These are phyloP conservation scores for Progne subis DNA, from an alignment of 2,113 vertebrate genomes.

Conservation along the genomic window DNA sequence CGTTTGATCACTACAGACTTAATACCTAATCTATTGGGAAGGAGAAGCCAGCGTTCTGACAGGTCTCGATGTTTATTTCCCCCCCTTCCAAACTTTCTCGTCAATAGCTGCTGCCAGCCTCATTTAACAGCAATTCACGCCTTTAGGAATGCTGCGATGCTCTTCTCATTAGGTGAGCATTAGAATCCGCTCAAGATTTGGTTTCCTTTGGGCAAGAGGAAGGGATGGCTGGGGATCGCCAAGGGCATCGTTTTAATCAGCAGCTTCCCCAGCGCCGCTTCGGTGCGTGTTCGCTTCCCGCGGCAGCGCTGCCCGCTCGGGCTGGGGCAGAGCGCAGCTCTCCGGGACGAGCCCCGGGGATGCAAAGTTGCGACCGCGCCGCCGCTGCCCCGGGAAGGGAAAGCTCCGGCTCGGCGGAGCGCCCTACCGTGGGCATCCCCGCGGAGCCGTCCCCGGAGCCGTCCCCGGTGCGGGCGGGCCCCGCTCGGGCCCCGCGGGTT, in stretches of 20 bases:
- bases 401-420: not conserved
- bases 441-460: no score
- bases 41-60: not conserved
- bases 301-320: not conserved
- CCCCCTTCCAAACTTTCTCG: not conserved
- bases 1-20: not conserved
- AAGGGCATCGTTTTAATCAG: not conserved
- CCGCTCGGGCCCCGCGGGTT: no score
- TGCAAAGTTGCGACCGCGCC: not conserved
- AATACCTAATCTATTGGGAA: not conserved
- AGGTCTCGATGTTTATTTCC: not conserved
- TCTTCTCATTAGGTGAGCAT: not conserved
- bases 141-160: not conserved
- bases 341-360: not conserved
- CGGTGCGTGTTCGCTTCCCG: not conserved
- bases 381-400: not conserved
- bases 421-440: not conserved
- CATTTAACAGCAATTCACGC: not conserved
- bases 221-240: not conserved
- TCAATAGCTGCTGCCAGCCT: not conserved
- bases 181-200: not conserved
- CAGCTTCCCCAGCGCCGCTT: not conserved
- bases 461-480: no score
- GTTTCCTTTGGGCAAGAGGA: not conserved
- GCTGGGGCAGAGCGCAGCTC: not conserved